Evolutionary conservation across 2,113 vertebrate species (phyloP).

Genomic region (Rhinogobius similis): DNA sequence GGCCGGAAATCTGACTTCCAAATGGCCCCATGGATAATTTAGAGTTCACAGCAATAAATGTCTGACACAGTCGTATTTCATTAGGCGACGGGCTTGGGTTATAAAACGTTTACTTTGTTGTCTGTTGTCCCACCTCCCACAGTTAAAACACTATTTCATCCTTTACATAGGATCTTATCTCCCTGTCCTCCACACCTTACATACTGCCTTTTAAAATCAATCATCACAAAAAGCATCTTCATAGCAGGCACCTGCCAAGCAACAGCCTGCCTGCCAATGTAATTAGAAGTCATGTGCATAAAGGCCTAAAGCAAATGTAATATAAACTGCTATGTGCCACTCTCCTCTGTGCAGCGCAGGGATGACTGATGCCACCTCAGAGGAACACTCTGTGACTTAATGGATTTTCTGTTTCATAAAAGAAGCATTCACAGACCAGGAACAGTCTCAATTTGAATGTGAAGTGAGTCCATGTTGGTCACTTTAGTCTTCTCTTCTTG

Average conservation of each 20-base stretch:
- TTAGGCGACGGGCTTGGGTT: constrained; percentile 36
- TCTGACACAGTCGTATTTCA: constrained; percentile 61
- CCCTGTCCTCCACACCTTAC: constrained; percentile 31
- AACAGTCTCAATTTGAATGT: constrained; percentile 40
- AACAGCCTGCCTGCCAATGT: not conserved
- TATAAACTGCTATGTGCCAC: constrained; percentile 6
- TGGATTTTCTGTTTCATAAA: constrained; percentile 42
- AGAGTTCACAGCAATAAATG: constrained; percentile 60
- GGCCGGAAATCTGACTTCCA: constrained; percentile 58
- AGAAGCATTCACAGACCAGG: constrained; percentile 24
- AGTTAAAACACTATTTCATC: constrained; percentile 44
- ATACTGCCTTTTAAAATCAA: constrained; percentile 33
- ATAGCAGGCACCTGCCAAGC: constrained; percentile 17
- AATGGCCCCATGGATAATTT: constrained; percentile 60
- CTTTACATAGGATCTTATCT: constrained; percentile 38
- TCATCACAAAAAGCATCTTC: constrained; percentile 18
- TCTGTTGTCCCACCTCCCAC: constrained; percentile 66
- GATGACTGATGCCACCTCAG: constrained; percentile 36
- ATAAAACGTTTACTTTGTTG: constrained; percentile 54
- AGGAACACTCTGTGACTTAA: constrained; percentile 27
- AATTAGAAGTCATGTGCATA: constrained; percentile 12
- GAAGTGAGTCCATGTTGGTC: constrained; percentile 32
- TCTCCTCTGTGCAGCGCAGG: not conserved
- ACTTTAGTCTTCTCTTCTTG: constrained; percentile 1
- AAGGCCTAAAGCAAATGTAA: constrained; percentile 15